phyloP scores from a whole-genome alignment of 2,797 vertebrate species.

The Leuciscus waleckii region DNA sequence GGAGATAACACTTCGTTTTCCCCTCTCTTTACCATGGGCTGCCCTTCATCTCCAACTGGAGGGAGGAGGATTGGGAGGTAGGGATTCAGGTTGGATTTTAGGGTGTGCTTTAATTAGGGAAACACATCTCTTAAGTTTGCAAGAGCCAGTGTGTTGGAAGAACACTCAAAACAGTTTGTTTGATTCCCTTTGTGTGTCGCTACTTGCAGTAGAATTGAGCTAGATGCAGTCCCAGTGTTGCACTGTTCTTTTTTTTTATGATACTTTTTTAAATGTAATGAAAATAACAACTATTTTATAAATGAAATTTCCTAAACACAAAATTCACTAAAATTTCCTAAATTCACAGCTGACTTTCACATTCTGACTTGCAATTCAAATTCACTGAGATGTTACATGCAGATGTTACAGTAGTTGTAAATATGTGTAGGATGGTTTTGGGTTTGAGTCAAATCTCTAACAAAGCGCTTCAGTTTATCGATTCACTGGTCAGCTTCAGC shows the following conservation, averaged over 20 bases:
- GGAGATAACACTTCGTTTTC: conserved; percentile 59
- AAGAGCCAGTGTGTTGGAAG: conserved; percentile 32
- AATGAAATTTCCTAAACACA: not conserved
- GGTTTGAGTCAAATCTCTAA: not conserved
- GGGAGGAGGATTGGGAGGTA: conserved; percentile 37
- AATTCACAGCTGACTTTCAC: not conserved
- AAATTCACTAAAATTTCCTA: too few species aligned
- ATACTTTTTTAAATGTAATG: not conserved
- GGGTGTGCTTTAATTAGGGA: conserved; percentile 54
- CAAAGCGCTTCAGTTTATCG: not conserved
- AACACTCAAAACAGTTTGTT: conserved; percentile 34
- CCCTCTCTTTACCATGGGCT: conserved; percentile 38
- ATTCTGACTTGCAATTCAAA: not conserved
- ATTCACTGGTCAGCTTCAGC: not conserved
- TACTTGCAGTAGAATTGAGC: not conserved
- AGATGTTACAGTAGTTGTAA: not conserved
- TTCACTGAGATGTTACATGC: not conserved
- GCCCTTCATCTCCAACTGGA: conserved; percentile 55
- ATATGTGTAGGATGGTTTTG: not conserved
- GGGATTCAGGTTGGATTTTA: conserved; percentile 51
- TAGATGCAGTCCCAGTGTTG: not conserved
- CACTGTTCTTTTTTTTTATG: not conserved
- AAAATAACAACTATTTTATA: not conserved
- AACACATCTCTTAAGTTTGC: conserved; percentile 52
- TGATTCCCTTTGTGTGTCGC: not conserved